Conservation (phyloP, 2,888 invertebrate species). For the Leptinotarsa peninsularis region DNA sequence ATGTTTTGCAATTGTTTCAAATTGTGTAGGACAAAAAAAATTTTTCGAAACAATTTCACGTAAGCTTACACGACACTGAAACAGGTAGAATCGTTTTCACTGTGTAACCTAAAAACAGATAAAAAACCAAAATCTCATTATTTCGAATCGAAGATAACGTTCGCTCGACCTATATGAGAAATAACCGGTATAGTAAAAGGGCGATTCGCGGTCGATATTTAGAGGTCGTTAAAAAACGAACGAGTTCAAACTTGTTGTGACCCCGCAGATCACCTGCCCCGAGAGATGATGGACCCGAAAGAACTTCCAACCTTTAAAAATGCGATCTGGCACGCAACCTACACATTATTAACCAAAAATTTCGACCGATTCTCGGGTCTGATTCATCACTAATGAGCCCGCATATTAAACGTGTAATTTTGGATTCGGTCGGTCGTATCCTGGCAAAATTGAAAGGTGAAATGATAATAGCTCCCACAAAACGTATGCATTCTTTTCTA, state of each 20-base stretch:
- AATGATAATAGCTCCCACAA: conserved; percentile 29
- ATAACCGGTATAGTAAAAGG: conserved; percentile 26
- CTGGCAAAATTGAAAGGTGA: conserved; percentile 33
- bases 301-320: conserved; percentile 29
- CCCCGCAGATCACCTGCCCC: conserved; percentile 23
- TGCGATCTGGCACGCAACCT: conserved; percentile 38
- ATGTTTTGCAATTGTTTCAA: too few relatives aligned
- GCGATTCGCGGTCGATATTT: conserved; percentile 17
- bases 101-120: neutral
- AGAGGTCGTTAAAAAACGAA: conserved; percentile 23
- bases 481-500: conserved; percentile 35
- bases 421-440: conserved; percentile 33
- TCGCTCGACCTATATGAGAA: conserved; percentile 14
- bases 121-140: conserved; percentile 13
- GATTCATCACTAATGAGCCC: conserved; percentile 34
- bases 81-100: neutral
- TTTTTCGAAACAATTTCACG: too few relatives aligned
- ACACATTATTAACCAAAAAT: conserved; percentile 39
- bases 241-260: conserved; percentile 25
- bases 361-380: conserved; percentile 21
- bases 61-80: neutral
- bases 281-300: conserved; percentile 21
- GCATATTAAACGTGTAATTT: conserved; percentile 37
- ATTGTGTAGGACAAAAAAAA: too few relatives aligned
- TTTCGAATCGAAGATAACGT: conserved; percentile 2